A percentile compares a stretch with the other conserved stretches of the same genome.
Evolutionary conservation across 2,113 vertebrate species (phyloP).

Genomic region (Pan troglodytes): NHGRI_mPanTro3-v2.1_pri NC_072411.2:141901001-141901500

Average conservation of each 20-base stretch:
- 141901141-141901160: fast-evolving
- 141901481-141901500: not conserved
- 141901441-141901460: fast-evolving
- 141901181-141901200: not conserved
- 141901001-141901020: too few species aligned
- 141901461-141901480: not conserved
- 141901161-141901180: fast-evolving
- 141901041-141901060: too few species aligned
- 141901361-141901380: not conserved
- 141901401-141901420: not conserved
- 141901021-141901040: too few species aligned
- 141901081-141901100: fast-evolving
- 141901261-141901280: not conserved
- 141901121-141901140: not conserved
- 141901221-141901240: not conserved
- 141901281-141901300: not conserved
- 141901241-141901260: fast-evolving
- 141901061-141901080: too few species aligned
- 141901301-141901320: not conserved
- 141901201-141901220: too few species aligned
- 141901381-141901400: too few species aligned
- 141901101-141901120: fast-evolving
- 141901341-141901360: not conserved
- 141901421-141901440: fast-evolving
- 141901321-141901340: too few species aligned